Evolutionary conservation across 2,888 invertebrate species (phyloP), one percentile per base, ranked within the genome.

Genomic region (Rhodophaea formosa): DNA sequence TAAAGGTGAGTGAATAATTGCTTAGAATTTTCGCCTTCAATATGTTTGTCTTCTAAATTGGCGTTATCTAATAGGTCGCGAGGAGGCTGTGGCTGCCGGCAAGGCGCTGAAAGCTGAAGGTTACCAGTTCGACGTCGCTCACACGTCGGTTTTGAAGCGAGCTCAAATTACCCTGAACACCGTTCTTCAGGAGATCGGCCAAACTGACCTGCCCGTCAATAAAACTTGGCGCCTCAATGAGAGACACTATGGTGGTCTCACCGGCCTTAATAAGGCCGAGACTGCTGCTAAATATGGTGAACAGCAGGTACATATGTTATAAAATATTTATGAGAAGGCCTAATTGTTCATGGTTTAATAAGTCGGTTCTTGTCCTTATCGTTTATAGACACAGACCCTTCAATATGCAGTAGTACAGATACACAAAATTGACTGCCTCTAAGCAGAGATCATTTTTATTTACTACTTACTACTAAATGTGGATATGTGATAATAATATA

Each of bases 161-260:
- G 96, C 97, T 0, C 94, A 95, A 72, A 92, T 94, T 60, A 97
- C 97, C 0, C 83, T 97, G 44, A 92, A 93, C 54, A 79, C 93
- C 0, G 93, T 97, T 61, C 82, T 97, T 7, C 86, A 93, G 59
- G 94, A 94, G 73, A 92, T 95, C 45, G 93, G 92, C 1, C 95
- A 95, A 71, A 79, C 93, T n/a, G 91, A 93, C 65, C 82, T 97
- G 63, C 94, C 95, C 0, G 85, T 95, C 7, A 79, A 92, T 6
- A 94, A 94, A 74, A 95, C 96, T 8, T 97, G 97, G 97, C 93
- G 97, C 12, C 86, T 97, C 30, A 97, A 97, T 72, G 97, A 97
- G 81, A 93, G 97, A 60, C 97, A 97, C 75, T 97, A 97, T 72
- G 97, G 97, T 54, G 95, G 95, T 44, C 92, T 97, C 7, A 97